phyloP scores from a whole-genome alignment of 2,113 vertebrate species.

The Bujurquina vittata region DNA sequence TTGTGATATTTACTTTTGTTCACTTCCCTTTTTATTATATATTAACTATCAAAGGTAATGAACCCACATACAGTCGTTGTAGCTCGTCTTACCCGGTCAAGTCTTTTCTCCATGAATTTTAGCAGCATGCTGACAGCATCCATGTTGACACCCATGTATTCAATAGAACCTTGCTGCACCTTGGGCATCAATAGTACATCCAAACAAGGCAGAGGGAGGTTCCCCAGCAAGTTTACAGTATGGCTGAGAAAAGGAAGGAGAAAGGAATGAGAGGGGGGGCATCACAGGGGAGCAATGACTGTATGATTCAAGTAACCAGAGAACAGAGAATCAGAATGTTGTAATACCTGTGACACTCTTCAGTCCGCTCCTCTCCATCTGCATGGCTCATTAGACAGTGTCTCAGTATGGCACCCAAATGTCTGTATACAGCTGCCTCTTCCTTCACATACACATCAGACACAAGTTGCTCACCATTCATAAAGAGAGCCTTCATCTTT shows the following conservation, averaged over 20 bases:
- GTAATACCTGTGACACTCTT: slow-evolving; percentile 90
- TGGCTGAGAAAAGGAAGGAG: slow-evolving; percentile 78
- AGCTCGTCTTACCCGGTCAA: slow-evolving; percentile 84
- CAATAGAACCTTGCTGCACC: slow-evolving; percentile 84
- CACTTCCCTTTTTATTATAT: not conserved
- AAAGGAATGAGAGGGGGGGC: not conserved
- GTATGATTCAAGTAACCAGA: not conserved
- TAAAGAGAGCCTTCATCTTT: not conserved
- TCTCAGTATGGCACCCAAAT: slow-evolving; percentile 88
- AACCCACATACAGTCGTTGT: not conserved
- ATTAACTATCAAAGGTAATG: not conserved
- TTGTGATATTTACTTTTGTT: not conserved
- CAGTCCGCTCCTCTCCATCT: slow-evolving; percentile 87
- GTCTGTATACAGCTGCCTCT: slow-evolving; percentile 87
- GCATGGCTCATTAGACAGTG: slow-evolving; percentile 88
- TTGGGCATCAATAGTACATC: slow-evolving; percentile 88
- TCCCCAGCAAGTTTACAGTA: slow-evolving; percentile 89
- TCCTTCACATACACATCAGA: slow-evolving; percentile 78
- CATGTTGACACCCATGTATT: slow-evolving; percentile 95
- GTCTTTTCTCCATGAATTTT: slow-evolving; percentile 87
- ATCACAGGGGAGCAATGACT: not conserved
- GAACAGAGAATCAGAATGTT: not conserved
- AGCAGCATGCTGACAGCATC: slow-evolving; percentile 88
- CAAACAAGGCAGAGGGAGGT: slow-evolving; percentile 89
- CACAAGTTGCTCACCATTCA: not conserved